Base-by-base conservation (phyloP, 2,888 invertebrate species). In the Drosophila sordidapex region DNA sequence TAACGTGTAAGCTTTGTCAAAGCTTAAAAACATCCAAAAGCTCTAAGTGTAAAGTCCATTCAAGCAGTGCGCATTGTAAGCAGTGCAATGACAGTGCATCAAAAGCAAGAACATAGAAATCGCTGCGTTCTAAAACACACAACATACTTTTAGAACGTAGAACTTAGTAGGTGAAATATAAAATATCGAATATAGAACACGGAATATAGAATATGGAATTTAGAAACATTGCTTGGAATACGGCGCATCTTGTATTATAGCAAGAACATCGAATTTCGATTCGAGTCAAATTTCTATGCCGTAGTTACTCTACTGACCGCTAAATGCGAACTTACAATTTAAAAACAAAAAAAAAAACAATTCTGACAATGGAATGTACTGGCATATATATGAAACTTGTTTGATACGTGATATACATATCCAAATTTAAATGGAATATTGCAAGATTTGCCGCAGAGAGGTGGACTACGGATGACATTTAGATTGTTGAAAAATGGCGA, bases 301-400 rank as follows among this genome's bases (percentile, higher is more conserved):
- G 8, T 31, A 59, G 52, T 78, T 70, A 1, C 27, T 18, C 70
- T 74, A 63, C 70, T 53, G 10, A 0, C 58, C 76, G 65, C 48
- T 46, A 25, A 8, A 25, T 7, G 21, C 21, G 7, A 7, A 13
- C 2, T 43, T 25, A 2, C 2, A 25, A 2, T 25, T 25, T 25
- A 25, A 25, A 25, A 25, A 25, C 25, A 25, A 25, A 25, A 25
- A 25, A n/a, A 25, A 25, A 25, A 25, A 2, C 25, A 25, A 25
- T 25, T 21, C 21, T 13, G 13, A 13, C 0, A 21, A 13, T 13
- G 6, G 3, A 43, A 43, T 21, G 1, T 13, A 3, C 7, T 8
- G 21, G 1, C 21, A 21, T 21, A 2, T 5, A 21, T 43, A 21
- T 21, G 21, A 4, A 1, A 46, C 4, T 15, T 25, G 4, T 8